phyloP scores from a whole-genome alignment of 1,140 invertebrate species.

The Drosophila equinoxialis region DNA sequence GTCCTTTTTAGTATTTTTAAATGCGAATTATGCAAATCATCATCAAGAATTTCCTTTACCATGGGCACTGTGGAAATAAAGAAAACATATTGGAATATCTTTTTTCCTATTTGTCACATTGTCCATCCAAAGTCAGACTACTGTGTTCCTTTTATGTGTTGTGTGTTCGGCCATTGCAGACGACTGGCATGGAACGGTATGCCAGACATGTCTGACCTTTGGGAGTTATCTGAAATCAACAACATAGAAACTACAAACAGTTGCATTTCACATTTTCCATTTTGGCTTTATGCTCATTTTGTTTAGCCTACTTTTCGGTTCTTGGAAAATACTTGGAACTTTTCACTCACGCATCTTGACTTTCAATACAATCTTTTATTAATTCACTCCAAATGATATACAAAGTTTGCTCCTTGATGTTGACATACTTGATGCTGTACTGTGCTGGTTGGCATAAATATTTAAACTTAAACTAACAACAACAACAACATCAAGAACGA shows the following conservation, averaged over 20 bases:
- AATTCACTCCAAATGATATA: conserved; percentile 22
- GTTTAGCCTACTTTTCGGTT: conserved; percentile 46
- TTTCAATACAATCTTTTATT: conserved; percentile 26
- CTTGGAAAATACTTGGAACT: conserved; percentile 19
- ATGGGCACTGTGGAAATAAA: neutral
- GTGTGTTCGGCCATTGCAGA: conserved; percentile 1
- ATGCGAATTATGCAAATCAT: conserved; percentile 25
- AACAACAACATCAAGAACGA: neutral
- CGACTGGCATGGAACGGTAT: neutral
- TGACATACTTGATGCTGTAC: conserved; percentile 14
- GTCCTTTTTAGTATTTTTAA: conserved; percentile 16
- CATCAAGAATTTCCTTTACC: conserved; percentile 15
- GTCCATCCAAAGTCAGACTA: no score
- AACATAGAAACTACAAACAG: conserved; percentile 13
- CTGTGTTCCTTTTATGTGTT: neutral
- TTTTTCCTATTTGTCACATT: no score
- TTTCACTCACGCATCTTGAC: neutral
- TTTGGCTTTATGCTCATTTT: conserved; percentile 28
- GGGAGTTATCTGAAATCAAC: conserved; percentile 8
- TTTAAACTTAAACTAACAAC: conserved; percentile 53
- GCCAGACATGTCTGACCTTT: conserved; percentile 4
- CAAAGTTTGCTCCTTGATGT: conserved; percentile 26
- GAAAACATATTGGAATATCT: no score
- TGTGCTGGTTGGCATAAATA: conserved; percentile 44
- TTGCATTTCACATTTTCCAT: conserved; percentile 26